Conservation (phyloP, 64 coral and sea anemone species). For the Dendrophyllia cribrosa region DNA sequence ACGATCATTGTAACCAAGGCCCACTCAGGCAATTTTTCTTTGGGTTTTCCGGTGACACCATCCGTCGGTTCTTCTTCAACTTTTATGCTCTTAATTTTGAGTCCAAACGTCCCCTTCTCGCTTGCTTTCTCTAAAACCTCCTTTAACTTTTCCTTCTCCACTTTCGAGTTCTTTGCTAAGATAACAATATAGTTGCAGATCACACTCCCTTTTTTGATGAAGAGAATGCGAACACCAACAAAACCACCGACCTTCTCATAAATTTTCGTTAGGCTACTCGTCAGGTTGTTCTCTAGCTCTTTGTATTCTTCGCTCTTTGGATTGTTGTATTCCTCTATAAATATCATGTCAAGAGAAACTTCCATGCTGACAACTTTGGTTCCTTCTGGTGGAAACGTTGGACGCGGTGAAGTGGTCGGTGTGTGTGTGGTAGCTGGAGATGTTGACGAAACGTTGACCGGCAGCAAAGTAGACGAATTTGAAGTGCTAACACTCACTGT, state of each 20-base stretch:
- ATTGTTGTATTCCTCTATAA: conserved; percentile 21
- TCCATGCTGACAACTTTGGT: conserved; percentile 24
- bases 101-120: background rate
- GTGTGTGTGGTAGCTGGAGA: background rate
- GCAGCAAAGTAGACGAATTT: background rate
- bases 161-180: conserved; percentile 1
- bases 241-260: conserved; percentile 24
- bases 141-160: background rate
- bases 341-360: background rate
- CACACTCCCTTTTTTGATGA: conserved; percentile 18
- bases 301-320: background rate
- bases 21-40: conserved; percentile 39
- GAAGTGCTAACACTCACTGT: background rate
- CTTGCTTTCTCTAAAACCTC: background rate
- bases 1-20: conserved; percentile 44
- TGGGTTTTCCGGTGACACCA: background rate
- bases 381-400: conserved; percentile 8
- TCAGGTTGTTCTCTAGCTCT: background rate
- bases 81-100: background rate
- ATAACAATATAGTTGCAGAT: conserved; percentile 26
- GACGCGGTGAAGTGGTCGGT: background rate
- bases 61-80: background rate
- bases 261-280: background rate
- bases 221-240: background rate
- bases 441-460: background rate